Conservation (phyloP, 2,113 vertebrate genomes). For the Lota lota region DNA sequence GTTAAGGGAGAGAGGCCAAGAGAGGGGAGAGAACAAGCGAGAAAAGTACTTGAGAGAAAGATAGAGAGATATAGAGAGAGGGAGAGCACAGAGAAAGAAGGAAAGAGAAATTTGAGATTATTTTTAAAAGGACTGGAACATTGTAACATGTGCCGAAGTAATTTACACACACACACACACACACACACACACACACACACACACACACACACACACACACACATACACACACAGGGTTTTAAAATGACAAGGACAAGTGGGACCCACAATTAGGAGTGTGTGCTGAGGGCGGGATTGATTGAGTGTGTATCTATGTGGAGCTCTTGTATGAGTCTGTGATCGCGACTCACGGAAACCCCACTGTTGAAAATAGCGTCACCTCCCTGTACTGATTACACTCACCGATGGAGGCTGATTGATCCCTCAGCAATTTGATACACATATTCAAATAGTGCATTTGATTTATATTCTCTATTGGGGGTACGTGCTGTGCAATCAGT, state of each 20-base stretch:
- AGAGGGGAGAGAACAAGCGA: slow-evolving; percentile 3
- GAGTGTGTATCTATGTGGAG: background rate
- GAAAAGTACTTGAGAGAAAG: slow-evolving; percentile 14
- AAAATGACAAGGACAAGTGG: background rate
- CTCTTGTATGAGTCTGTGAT: background rate
- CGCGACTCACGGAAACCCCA: background rate
- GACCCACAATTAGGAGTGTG: background rate
- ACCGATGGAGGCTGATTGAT: background rate
- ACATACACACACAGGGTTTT: no score
- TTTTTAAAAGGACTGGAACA: background rate
- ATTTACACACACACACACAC: no score
- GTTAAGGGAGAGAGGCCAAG: slow-evolving; percentile 8
- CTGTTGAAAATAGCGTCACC: no score
- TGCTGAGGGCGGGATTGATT: background rate
- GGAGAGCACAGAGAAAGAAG: background rate
- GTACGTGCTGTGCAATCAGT: background rate
- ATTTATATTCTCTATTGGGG: background rate
- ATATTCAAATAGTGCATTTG: background rate
- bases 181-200: no score
- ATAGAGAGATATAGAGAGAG: background rate
- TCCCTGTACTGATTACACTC: no score
- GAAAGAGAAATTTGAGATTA: background rate
- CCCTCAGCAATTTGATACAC: background rate
- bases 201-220: no score
- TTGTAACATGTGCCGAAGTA: background rate